phyloP scores from a whole-genome alignment of 2,113 vertebrate genomes.

The Bagarius yarrelli region DNA sequence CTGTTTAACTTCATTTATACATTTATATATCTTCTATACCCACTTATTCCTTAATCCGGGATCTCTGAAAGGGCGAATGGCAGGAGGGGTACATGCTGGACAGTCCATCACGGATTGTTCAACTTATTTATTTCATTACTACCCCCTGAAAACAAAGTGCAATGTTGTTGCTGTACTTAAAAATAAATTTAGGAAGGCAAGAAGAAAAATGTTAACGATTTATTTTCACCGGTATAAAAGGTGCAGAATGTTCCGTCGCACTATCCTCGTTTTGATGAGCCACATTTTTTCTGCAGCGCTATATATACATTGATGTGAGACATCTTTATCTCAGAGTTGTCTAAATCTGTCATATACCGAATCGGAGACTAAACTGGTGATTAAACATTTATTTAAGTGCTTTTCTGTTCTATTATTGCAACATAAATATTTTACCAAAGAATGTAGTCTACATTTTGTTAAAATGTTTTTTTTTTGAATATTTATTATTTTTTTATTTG shows the following conservation, averaged over 20 bases:
- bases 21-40: too few relatives aligned
- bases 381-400: constrained; percentile 85
- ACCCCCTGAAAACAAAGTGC: constrained; percentile 50
- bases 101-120: too few relatives aligned
- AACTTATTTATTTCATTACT: neutral
- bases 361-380: constrained; percentile 74
- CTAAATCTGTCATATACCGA: constrained; percentile 72
- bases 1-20: too few relatives aligned
- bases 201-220: constrained; percentile 79
- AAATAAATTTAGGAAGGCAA: constrained; percentile 45
- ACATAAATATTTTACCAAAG: constrained; percentile 78
- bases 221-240: constrained; percentile 83
- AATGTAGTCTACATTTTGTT: constrained; percentile 73
- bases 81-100: too few relatives aligned
- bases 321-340: constrained; percentile 59
- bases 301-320: constrained; percentile 73
- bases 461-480: too few relatives aligned
- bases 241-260: constrained; percentile 72
- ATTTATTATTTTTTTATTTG: constrained; percentile 9
- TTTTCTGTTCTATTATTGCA: constrained; percentile 74
- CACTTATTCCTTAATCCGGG: too few relatives aligned
- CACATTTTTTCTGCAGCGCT: constrained; percentile 65
- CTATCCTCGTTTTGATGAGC: constrained; percentile 67
- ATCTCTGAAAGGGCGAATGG: too few relatives aligned
- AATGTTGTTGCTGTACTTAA: constrained; percentile 6